Base-by-base conservation (phyloP, 2,113 vertebrate genomes). In the Brachirus orientalis region DNA sequence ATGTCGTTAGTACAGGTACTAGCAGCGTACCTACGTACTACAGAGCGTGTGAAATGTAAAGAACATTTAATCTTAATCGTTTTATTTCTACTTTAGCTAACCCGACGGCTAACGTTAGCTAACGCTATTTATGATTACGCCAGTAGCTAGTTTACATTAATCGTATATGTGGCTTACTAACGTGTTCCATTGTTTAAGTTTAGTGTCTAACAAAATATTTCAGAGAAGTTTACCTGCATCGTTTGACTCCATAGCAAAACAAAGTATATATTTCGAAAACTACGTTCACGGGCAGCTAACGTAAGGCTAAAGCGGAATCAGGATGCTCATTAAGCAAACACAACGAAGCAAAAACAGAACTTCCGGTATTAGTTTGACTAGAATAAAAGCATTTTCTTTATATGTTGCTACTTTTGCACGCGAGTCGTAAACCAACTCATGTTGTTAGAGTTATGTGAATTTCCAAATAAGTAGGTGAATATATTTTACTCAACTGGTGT, bases 231-330 rank as follows among this genome's bases (percentile, higher is more conserved):
- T 85, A 92, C 91, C 89, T 77, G 84, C 33, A 60, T 91, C 89
- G 19, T 62, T 58, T 9, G 86, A 86, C 51, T 92, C 91, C 91
- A 92, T 46, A 51, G 20, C 65, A 67, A 45, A 14, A 48, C 8
- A 2, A n/a, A 11, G 38, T 59, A 33, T 61, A 8, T 61, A 33
- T 48, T 28, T 44, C 8, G 10, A 46, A 70, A 80, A 67, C 11
- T 47, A 47, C 2, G 19, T 4, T 13, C 8, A 28, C 28, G 3
- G 10, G 43, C 41, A 50, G 53, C 44, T 53, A 48, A 46, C 3
- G 44, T 37, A 10, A 9, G 60, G 56, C n/a, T 37, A 10, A 35
- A n/a, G 51, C 2, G 1, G 18, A 19, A 10, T 5, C 17, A 17
- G 13, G 52, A 3, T 28, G 28, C 3, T 28, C 3, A 28, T 28